phyloP scores from a whole-genome alignment of 2,797 vertebrate species.

The Hemitrygon akajei region DNA sequence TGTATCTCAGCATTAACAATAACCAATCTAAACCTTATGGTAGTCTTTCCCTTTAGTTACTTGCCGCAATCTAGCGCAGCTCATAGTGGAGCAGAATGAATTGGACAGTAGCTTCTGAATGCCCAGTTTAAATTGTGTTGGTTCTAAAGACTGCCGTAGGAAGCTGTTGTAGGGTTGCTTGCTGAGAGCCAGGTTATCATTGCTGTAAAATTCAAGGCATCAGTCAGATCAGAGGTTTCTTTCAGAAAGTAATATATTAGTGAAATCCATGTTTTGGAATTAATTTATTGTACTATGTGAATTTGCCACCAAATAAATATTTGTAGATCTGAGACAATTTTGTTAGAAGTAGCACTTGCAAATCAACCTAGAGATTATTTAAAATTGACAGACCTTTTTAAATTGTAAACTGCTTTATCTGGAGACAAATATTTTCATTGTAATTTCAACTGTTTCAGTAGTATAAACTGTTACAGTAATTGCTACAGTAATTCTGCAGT shows the following conservation, averaged over 20 bases:
- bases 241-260: not conserved
- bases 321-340: not conserved
- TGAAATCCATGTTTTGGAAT: too few species aligned
- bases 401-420: not conserved
- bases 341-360: not conserved
- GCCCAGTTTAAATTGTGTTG: not conserved
- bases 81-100: not conserved
- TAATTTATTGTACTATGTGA: too few species aligned
- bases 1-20: too few species aligned
- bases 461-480: not conserved
- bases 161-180: not conserved
- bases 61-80: not conserved
- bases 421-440: not conserved
- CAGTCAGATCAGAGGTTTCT: not conserved
- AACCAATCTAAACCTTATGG: too few species aligned
- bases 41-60: too few species aligned
- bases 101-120: not conserved
- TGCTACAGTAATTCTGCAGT: not conserved
- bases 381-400: not conserved
- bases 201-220: not conserved
- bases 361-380: not conserved
- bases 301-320: constrained; percentile 2
- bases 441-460: not conserved
- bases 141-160: not conserved
- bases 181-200: not conserved